Evolutionary conservation across 1,140 invertebrate species (phyloP).

Genomic region (Epicauta chinensis): DNA sequence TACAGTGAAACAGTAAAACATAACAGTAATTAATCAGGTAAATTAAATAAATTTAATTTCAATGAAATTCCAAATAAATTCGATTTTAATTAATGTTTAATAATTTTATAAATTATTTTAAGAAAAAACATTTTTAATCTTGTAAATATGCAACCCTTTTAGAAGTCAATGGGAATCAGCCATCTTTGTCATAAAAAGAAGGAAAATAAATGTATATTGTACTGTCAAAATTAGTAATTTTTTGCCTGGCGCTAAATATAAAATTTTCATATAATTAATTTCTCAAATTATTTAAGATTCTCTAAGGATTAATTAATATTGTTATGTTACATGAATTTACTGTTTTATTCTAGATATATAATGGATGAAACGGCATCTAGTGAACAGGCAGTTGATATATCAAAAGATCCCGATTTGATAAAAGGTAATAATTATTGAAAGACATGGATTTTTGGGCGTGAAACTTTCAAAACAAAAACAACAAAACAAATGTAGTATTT

Average conservation of each 20-base stretch:
- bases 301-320: no score
- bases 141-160: slow-evolving; percentile 23
- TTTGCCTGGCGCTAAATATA: slow-evolving; percentile 29
- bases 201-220: slow-evolving; percentile 17
- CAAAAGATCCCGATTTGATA: slow-evolving; percentile 26
- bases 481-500: no score
- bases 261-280: slow-evolving; percentile 3
- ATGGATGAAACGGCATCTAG: slow-evolving; percentile 2
- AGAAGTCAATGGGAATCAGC: slow-evolving; percentile 24
- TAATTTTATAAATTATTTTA: slow-evolving; percentile 6
- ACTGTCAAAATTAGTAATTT: slow-evolving; percentile 13
- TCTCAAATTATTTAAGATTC: slow-evolving; percentile 1
- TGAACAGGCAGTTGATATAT: slow-evolving; percentile 24
- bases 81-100: neutral
- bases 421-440: slow-evolving; percentile 25
- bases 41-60: slow-evolving; percentile 9
- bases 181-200: slow-evolving; percentile 28
- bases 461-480: no score
- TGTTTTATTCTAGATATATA: slow-evolving; percentile 16
- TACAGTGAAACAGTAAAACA: slow-evolving; percentile 21
- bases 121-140: slow-evolving; percentile 10
- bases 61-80: neutral
- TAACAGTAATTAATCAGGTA: slow-evolving; percentile 12
- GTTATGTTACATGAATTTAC: no score
- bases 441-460: slow-evolving; percentile 10